A percentile compares a stretch with the other conserved stretches of the same genome.
Conservation (phyloP, 1,140 invertebrate species). For the Calephelis nemesis region DNA sequence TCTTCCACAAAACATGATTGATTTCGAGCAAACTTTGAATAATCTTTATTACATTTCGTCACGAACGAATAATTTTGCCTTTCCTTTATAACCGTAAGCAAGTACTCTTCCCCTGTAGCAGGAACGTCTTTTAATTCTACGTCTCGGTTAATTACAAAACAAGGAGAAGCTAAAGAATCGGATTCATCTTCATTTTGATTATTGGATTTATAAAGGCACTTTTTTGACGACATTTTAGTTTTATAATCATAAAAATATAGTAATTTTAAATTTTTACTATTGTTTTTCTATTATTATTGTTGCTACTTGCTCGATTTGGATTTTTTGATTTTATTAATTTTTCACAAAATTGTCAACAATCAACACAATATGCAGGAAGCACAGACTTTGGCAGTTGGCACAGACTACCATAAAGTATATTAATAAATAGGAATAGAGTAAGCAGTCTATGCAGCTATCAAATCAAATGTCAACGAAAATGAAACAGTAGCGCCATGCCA, state of each 20-base stretch:
- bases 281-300: too few species aligned
- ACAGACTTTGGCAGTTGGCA: too few species aligned
- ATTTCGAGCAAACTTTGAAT: constrained; percentile 53
- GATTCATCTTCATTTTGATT: constrained; percentile 34
- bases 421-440: too few species aligned
- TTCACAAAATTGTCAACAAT: too few species aligned
- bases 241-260: neutral
- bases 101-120: constrained; percentile 62
- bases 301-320: too few species aligned
- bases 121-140: constrained; percentile 58
- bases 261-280: too few species aligned
- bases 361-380: too few species aligned
- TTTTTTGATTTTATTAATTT: too few species aligned
- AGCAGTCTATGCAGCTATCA: too few species aligned
- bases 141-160: constrained; percentile 53
- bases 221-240: constrained; percentile 39
- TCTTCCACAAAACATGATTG: constrained; percentile 57
- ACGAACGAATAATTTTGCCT: constrained; percentile 50
- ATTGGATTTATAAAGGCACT: constrained; percentile 36
- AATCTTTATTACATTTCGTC: constrained; percentile 51
- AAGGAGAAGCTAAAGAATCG: constrained; percentile 44
- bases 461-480: too few species aligned
- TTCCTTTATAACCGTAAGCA: constrained; percentile 63
- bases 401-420: fast-evolving
- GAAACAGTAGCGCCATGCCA: too few species aligned